phyloP scores from a whole-genome alignment of 2,888 invertebrate genomes.

The Ichneumon xanthorius region DNA sequence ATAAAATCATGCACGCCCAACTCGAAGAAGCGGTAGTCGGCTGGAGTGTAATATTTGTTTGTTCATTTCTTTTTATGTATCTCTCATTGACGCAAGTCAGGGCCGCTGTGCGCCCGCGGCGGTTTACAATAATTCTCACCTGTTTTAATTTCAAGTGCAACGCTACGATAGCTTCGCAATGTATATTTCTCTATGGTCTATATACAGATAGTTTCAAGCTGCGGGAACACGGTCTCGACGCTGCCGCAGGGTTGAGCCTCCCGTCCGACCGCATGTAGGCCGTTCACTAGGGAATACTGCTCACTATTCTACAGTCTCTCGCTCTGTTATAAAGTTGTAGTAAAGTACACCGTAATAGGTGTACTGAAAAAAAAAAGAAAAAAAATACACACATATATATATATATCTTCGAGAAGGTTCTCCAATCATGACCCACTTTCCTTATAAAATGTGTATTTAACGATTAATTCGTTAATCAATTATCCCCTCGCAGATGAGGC shows the following conservation, averaged over 20 bases:
- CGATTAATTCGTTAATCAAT: conserved; percentile 49
- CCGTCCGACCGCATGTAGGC: conserved; percentile 48
- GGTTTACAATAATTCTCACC: conserved; percentile 57
- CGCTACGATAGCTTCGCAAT: conserved; percentile 54
- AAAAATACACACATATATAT: conserved; percentile 30
- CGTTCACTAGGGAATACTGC: conserved; percentile 63
- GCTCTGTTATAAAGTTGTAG: conserved; percentile 44
- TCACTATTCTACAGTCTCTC: conserved; percentile 26
- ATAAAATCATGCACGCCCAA: not conserved
- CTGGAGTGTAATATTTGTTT: not conserved
- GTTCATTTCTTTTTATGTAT: not conserved
- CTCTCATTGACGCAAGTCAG: conserved; percentile 53
- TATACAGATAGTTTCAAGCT: conserved; percentile 41
- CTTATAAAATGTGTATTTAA: conserved; percentile 43
- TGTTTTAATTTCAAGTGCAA: conserved; percentile 64
- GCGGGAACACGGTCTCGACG: conserved; percentile 59
- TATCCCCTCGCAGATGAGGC: not conserved
- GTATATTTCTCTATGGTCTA: not conserved
- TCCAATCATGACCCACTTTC: conserved; percentile 65
- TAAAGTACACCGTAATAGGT: conserved; percentile 34
- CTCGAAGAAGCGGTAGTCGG: not conserved
- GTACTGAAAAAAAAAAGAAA: conserved; percentile 17
- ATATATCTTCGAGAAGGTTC: conserved; percentile 63
- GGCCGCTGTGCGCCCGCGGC: conserved; percentile 60
- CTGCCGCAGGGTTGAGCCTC: conserved; percentile 62